Evolutionary conservation across 2,797 vertebrate species (phyloP).

Genomic region (Lepus oiostolus): DNA sequence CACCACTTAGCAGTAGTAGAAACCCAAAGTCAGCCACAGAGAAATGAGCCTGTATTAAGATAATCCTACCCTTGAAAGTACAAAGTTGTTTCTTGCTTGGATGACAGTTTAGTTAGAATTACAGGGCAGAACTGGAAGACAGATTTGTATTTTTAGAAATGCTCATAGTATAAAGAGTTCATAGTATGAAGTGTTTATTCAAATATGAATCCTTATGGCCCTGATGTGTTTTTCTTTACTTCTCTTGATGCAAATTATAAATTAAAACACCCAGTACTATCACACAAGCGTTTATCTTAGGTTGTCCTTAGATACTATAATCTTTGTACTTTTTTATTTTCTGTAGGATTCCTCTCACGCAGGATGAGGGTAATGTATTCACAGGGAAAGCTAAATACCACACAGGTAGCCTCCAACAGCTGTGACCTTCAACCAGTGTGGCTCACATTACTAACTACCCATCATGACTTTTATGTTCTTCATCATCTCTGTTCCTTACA

Average conservation of each 20-base stretch:
- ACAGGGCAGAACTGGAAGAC: slow-evolving; percentile 1
- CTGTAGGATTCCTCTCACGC: not conserved
- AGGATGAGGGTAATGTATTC: not conserved
- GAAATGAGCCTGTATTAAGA: not conserved
- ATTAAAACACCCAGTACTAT: not conserved
- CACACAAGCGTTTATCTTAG: not conserved
- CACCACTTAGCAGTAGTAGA: not conserved
- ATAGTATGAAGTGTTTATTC: slow-evolving; percentile 24
- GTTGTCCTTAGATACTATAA: not conserved
- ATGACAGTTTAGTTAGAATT: not conserved
- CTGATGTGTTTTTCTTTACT: not conserved
- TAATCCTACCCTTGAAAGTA: not conserved
- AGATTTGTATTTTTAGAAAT: slow-evolving; percentile 46
- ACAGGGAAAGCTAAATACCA: not conserved
- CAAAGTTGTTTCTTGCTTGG: not conserved
- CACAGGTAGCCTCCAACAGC: not conserved
- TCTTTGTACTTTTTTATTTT: not conserved
- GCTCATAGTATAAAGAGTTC: not conserved
- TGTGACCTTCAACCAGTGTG: not conserved
- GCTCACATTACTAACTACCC: not conserved
- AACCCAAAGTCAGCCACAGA: slow-evolving; percentile 8
- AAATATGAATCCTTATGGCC: not conserved
- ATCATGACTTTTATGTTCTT: not conserved
- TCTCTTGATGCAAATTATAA: slow-evolving; percentile 22
- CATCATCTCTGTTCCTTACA: not conserved